Evolutionary conservation across 2,888 invertebrate genomes (phyloP).

Genomic region (Capitulum mitella): DNA sequence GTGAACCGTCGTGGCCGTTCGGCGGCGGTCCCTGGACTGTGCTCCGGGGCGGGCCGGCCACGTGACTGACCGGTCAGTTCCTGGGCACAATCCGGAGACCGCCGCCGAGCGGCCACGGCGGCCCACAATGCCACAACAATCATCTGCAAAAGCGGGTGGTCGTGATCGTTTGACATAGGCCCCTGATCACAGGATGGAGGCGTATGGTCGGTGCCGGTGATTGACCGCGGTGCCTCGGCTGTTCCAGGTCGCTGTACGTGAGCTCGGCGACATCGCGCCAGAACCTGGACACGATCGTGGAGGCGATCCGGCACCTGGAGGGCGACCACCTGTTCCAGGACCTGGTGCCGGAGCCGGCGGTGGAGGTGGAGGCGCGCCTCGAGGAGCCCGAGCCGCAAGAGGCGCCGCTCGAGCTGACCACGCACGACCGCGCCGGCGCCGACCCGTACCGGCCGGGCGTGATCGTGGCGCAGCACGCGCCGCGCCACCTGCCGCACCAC

Average conservation of each 20-base stretch:
- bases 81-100: too few species aligned
- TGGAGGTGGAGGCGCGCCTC: background rate
- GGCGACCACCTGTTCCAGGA: slow-evolving; percentile 79
- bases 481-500: slow-evolving; percentile 96
- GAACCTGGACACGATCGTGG: slow-evolving; percentile 95
- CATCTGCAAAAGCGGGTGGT: too few species aligned
- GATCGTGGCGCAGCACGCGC: slow-evolving; percentile 95
- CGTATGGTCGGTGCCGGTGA: too few species aligned
- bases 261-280: slow-evolving; percentile 60
- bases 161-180: too few species aligned
- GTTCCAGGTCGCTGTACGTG: background rate
- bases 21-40: too few species aligned
- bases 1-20: too few species aligned
- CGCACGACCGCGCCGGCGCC: slow-evolving; percentile 85
- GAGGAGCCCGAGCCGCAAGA: slow-evolving; percentile 31
- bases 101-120: too few species aligned
- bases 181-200: too few species aligned
- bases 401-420: slow-evolving; percentile 36
- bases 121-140: too few species aligned
- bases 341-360: background rate
- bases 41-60: too few species aligned
- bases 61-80: too few species aligned
- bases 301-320: slow-evolving; percentile 95
- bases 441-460: slow-evolving; percentile 85
- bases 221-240: too few species aligned